Evolutionary conservation across 2,888 invertebrate species (phyloP), one percentile per base, ranked within the genome.

Genomic region (Vannuccia rotundouncinata): DNA sequence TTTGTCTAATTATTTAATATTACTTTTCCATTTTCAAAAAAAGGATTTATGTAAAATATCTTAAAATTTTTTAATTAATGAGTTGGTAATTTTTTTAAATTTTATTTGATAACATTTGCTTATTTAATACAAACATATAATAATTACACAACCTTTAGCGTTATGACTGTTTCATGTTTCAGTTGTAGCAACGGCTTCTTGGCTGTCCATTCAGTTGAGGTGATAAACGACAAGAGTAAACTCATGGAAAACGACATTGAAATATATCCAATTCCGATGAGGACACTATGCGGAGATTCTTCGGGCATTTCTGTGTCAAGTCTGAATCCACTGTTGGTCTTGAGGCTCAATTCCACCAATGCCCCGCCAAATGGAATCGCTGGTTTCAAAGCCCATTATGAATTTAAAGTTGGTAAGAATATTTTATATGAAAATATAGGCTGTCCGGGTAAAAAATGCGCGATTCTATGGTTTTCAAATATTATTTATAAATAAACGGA

Each of bases 141-240:
- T n/a, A n/a, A n/a, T n/a, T n/a, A n/a, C n/a, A n/a, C n/a, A n/a
- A n/a, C n/a, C n/a, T n/a, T n/a, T n/a, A n/a, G n/a, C n/a, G n/a
- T n/a, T n/a, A n/a, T n/a, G n/a, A n/a, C n/a, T 5, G 5, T 66
- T 66, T 66, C 25, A 5, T 13, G 22, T 66, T 13, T 66, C 22
- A 66, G 66, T 22, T 66, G 66, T 66, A 66, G 25, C 66, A 66
- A 66, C 25, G 66, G 66, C 2, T 66, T 66, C 66, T 27, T 66
- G 17, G 66, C 66, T 17, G 22, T 66, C 22, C 66, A 66, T 22
- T 66, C 66, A 22, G 66, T 66, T 2, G 66, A 5, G 25, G 22
- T 66, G 10, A 66, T 22, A 22, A 5, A 22, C 2, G 66, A 66
- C 22, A 66, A 66, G 25, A 66, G 66, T 27, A 66, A 66, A 22